Conservation (phyloP, 1,140 invertebrate species). For the Papilio aristodemus region DNA sequence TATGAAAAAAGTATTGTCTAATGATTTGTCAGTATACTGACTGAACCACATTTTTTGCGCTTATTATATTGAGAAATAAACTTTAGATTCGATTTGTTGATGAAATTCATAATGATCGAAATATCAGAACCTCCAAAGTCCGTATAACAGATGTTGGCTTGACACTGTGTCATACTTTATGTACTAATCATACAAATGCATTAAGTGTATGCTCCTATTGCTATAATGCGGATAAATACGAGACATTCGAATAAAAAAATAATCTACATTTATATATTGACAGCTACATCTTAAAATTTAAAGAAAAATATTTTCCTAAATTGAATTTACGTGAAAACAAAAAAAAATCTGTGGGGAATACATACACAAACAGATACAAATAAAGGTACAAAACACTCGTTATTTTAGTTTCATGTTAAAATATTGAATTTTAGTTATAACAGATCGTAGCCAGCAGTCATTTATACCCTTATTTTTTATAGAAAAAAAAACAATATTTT, state of each 20-base stretch:
- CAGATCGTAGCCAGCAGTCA: neutral
- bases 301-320: neutral
- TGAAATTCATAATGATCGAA: too few species aligned
- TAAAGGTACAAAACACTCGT: neutral
- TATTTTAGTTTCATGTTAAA: neutral
- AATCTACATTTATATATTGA: neutral
- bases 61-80: too few species aligned
- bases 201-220: neutral
- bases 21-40: too few species aligned
- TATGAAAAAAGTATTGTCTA: too few species aligned
- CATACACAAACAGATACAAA: neutral
- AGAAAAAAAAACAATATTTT: neutral
- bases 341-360: neutral
- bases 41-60: too few species aligned
- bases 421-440: neutral
- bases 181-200: too few species aligned
- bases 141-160: too few species aligned
- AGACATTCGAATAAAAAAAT: neutral
- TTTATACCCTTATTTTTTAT: conserved; percentile 3
- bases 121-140: too few species aligned
- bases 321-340: neutral
- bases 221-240: neutral
- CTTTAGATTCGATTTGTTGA: too few species aligned
- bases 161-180: too few species aligned
- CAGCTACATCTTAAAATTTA: neutral